Percentiles rank a stretch among this genome's conserved stretches.
These are phyloP conservation scores for Aphis gossypii DNA, from an alignment of 1,140 invertebrate species.

Conservation along the genomic window DNA sequence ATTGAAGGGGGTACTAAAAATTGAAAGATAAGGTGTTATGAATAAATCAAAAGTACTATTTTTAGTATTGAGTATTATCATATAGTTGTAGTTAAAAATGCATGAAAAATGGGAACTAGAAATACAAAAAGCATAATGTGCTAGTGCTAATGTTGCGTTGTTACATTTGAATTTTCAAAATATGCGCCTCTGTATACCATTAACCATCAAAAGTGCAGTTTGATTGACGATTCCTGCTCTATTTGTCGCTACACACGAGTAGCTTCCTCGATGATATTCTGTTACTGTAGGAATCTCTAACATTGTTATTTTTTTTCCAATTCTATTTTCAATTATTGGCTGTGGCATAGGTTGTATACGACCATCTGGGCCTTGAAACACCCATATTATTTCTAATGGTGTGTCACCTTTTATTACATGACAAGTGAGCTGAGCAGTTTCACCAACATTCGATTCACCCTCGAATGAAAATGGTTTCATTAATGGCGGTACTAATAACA, in stretches of 20 bases:
- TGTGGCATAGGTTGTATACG: constrained; percentile 42
- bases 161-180: neutral
- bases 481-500: constrained; percentile 64
- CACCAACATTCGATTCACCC: constrained; percentile 66
- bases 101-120: neutral
- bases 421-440: constrained; percentile 68
- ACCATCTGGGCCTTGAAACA: constrained; percentile 68
- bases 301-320: constrained; percentile 59
- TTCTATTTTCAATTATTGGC: constrained; percentile 59
- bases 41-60: neutral
- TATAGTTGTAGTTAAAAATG: neutral
- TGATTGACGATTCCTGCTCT: constrained; percentile 62
- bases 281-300: constrained; percentile 60
- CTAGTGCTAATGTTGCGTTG: neutral
- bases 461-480: constrained; percentile 68
- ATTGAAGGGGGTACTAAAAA: constrained; percentile 71
- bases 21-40: neutral
- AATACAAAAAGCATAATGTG: constrained; percentile 19
- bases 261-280: constrained; percentile 65
- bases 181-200: constrained; percentile 60
- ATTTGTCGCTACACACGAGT: constrained; percentile 67
- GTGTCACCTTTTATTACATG: constrained; percentile 78
- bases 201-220: constrained; percentile 60
- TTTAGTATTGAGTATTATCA: neutral
- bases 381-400: constrained; percentile 74